These are phyloP conservation scores for Trichonephila clavata DNA, from an alignment of 1,140 invertebrate genomes.

Conservation along the genomic window DNA sequence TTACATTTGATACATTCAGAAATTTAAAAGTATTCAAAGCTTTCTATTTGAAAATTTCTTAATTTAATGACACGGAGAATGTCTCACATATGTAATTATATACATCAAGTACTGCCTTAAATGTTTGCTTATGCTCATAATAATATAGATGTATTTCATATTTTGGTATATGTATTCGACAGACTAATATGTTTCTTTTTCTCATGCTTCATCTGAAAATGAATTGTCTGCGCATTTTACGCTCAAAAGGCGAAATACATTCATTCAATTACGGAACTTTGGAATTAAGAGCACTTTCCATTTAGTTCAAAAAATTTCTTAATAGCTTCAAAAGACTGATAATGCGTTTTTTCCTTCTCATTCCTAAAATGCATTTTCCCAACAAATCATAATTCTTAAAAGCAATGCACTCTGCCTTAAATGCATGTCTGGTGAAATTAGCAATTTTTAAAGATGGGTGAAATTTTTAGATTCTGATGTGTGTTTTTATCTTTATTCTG, in stretches of 20 bases:
- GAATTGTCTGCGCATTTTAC: no score
- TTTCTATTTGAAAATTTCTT: no score
- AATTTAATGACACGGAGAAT: no score
- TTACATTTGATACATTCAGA: no score
- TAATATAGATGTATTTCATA: no score
- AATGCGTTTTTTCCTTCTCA: conserved; percentile 11
- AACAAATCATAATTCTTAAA: conserved; percentile 31
- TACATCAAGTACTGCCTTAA: no score
- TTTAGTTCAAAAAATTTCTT: neutral
- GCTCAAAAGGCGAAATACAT: neutral
- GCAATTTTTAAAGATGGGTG: conserved; percentile 28
- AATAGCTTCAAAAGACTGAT: conserved; percentile 19
- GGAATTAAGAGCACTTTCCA: neutral
- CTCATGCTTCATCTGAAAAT: no score
- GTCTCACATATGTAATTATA: no score
- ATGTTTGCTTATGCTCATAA: no score
- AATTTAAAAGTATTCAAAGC: no score
- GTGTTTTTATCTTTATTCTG: conserved; percentile 14
- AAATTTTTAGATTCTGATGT: conserved; percentile 28
- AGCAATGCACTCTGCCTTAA: conserved; percentile 1
- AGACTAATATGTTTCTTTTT: no score
- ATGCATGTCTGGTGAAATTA: conserved; percentile 24
- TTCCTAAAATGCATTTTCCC: neutral
- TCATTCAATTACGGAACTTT: neutral
- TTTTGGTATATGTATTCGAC: no score